Evolutionary conservation across 2,797 vertebrate genomes (phyloP).

Genomic region (Kryptopterus vitreolus): DNA sequence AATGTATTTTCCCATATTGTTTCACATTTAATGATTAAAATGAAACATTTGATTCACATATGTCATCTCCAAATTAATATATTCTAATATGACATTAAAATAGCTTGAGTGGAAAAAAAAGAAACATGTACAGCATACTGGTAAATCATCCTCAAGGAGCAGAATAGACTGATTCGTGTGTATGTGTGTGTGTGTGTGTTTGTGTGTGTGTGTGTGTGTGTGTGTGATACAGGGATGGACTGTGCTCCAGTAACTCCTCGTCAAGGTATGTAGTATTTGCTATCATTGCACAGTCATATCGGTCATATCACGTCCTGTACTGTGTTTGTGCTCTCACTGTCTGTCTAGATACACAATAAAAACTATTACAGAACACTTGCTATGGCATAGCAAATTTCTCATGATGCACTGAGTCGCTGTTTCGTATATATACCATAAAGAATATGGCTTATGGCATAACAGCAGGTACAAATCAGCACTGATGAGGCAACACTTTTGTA

Average conservation of each 20-base stretch:
- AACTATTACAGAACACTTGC: neutral
- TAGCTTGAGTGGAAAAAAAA: neutral
- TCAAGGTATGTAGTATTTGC: slow-evolving; percentile 49
- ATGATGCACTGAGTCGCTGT: neutral
- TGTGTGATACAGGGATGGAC: slow-evolving; percentile 53
- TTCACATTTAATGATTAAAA: neutral
- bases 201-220: slow-evolving; percentile 4
- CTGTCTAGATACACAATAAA: neutral
- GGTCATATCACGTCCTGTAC: neutral
- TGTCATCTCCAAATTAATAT: neutral
- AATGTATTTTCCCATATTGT: neutral
- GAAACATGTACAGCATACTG: neutral
- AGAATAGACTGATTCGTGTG: neutral
- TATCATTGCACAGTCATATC: neutral
- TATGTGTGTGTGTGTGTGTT: slow-evolving; percentile 31
- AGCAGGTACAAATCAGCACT: neutral
- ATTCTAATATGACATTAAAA: neutral
- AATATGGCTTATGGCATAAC: neutral
- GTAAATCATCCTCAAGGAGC: neutral
- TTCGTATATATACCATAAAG: neutral
- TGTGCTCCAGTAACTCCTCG: slow-evolving; percentile 55
- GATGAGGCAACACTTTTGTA: slow-evolving; percentile 1
- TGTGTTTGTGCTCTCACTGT: neutral
- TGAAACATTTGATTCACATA: neutral
- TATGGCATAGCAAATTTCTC: neutral